Conservation (phyloP, 2,113 vertebrate genomes). For the Lontra canadensis region DNA sequence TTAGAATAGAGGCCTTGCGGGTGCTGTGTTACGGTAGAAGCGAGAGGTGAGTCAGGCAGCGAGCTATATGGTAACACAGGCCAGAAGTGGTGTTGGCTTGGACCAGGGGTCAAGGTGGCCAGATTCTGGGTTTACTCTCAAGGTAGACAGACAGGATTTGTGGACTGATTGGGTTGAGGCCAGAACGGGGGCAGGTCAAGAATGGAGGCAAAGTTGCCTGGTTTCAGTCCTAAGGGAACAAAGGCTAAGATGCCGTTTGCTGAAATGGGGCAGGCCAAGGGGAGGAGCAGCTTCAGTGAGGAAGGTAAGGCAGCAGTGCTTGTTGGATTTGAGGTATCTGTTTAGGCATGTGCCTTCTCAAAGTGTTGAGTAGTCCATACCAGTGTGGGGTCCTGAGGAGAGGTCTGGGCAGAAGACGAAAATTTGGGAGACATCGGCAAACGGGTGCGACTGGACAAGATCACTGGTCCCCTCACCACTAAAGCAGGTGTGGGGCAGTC, state of each 20-base stretch:
- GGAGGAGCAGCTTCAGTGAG: not conserved
- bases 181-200: not conserved
- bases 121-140: not conserved
- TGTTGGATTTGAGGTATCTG: not conserved
- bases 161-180: not conserved
- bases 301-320: not conserved
- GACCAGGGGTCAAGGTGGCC: not conserved
- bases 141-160: not conserved
- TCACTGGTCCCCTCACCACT: not conserved
- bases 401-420: not conserved
- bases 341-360: not conserved
- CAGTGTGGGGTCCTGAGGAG: not conserved
- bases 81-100: not conserved
- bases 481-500: not conserved
- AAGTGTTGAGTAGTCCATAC: not conserved
- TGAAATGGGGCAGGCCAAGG: not conserved
- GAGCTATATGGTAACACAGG: not conserved
- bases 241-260: not conserved
- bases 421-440: not conserved
- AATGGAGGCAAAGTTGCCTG: not conserved
- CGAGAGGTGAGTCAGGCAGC: not conserved
- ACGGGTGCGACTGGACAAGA: not conserved
- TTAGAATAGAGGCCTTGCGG: not conserved
- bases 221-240: not conserved
- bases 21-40: not conserved